phyloP scores from a whole-genome alignment of 2,113 vertebrate species.

The Engystomops pustulosus region DNA sequence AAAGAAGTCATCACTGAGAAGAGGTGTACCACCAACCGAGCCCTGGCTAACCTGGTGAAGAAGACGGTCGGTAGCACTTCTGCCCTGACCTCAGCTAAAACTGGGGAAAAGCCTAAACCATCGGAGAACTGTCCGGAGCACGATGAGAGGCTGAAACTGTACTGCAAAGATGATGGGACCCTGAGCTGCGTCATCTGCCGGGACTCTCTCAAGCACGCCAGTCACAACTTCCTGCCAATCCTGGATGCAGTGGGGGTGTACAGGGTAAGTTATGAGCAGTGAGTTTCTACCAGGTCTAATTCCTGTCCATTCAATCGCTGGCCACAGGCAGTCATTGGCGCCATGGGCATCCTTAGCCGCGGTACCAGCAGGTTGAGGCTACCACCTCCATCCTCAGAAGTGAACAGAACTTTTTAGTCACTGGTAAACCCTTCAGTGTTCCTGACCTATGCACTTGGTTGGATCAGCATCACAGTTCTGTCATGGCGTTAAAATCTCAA shows the following conservation, averaged over 20 bases:
- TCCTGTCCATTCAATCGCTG: too few species aligned
- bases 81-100: constrained; percentile 72
- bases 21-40: constrained; percentile 76
- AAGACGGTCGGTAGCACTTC: constrained; percentile 70
- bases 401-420: too few species aligned
- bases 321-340: too few species aligned
- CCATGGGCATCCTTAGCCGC: too few species aligned
- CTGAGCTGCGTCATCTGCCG: constrained; percentile 88
- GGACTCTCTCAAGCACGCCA: constrained; percentile 84
- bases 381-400: too few species aligned
- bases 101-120: constrained; percentile 60
- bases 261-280: constrained; percentile 72
- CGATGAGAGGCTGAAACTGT: constrained; percentile 86
- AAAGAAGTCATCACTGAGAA: constrained; percentile 81
- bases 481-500: too few species aligned
- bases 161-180: constrained; percentile 88
- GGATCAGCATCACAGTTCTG: too few species aligned
- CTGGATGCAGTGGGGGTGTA: constrained; percentile 83
- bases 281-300: too few species aligned
- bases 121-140: constrained; percentile 78
- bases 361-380: too few species aligned
- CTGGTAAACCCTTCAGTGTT: too few species aligned
- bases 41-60: constrained; percentile 89
- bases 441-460: too few species aligned
- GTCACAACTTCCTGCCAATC: constrained; percentile 82